Conservation (phyloP, 2,888 invertebrate genomes). For the Ectemnius cavifrons region DNA sequence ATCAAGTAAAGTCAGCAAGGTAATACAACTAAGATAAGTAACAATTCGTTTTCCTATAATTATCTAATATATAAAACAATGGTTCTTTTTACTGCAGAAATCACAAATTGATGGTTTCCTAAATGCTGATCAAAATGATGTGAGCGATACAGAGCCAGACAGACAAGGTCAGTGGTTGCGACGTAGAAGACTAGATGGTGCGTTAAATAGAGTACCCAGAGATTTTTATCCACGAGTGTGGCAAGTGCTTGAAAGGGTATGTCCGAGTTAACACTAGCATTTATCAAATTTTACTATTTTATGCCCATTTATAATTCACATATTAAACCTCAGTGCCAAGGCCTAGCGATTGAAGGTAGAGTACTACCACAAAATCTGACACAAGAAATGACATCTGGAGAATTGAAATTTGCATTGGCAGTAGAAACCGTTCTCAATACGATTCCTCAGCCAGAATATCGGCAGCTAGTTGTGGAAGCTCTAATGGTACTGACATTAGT, state of each 20-base stretch:
- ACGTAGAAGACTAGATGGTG: constrained; percentile 95
- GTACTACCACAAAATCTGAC: constrained; percentile 94
- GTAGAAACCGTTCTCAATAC: constrained; percentile 98
- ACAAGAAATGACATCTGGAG: constrained; percentile 99
- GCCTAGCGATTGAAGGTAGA: constrained; percentile 94
- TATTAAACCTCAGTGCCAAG: constrained; percentile 86
- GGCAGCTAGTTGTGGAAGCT: constrained; percentile 97
- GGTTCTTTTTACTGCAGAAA: constrained; percentile 71
- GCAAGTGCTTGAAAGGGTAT: constrained; percentile 91
- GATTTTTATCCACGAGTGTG: constrained; percentile 98
- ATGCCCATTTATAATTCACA: no score
- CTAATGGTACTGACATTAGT: constrained; percentile 96
- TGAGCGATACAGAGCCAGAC: constrained; percentile 82
- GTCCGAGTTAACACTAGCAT: constrained; percentile 28
- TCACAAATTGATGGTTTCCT: constrained; percentile 80
- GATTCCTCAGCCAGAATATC: constrained; percentile 98
- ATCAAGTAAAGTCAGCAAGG: constrained; percentile 91
- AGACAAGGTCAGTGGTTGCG: constrained; percentile 98
- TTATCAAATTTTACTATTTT: constrained; percentile 4
- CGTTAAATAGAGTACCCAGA: constrained; percentile 96
- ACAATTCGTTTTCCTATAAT: no score
- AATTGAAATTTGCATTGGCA: constrained; percentile 97
- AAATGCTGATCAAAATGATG: constrained; percentile 72
- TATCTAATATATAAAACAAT: not conserved
- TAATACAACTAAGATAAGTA: constrained; percentile 71